phyloP scores from a whole-genome alignment of 2,888 invertebrate genomes.

The Sphaerophoria rueppellii region DNA sequence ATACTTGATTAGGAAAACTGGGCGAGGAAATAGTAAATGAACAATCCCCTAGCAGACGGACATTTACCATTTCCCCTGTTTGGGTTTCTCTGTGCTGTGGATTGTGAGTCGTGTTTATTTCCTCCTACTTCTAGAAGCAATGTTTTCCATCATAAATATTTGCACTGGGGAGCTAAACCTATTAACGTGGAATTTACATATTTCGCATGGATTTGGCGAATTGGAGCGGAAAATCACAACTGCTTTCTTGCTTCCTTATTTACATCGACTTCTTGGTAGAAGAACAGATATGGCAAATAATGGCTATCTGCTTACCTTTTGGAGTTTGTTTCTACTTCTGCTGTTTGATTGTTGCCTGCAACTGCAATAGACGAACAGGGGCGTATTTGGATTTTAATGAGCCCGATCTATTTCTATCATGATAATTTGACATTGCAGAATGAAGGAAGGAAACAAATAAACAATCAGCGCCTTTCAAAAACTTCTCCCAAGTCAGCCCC shows the following conservation, averaged over 20 bases:
- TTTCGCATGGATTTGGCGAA: conserved; percentile 65
- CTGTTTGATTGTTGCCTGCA: conserved; percentile 33
- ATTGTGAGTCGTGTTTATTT: conserved; percentile 11
- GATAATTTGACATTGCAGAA: too few relatives aligned
- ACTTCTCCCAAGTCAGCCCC: conserved; percentile 1
- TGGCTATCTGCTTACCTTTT: conserved; percentile 13
- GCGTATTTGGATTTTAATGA: neutral
- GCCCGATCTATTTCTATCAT: too few relatives aligned
- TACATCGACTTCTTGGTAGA: conserved; percentile 52
- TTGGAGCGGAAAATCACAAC: conserved; percentile 73
- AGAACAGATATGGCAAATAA: neutral
- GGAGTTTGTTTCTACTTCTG: conserved; percentile 61
- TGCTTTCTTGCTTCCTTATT: conserved; percentile 67
- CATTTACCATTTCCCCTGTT: conserved; percentile 20
- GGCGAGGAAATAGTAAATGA: conserved; percentile 8
- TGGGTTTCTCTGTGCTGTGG: neutral
- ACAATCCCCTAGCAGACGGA: neutral
- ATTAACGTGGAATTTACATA: conserved; percentile 69
- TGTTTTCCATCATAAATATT: conserved; percentile 52
- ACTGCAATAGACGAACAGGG: neutral
- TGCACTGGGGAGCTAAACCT: conserved; percentile 48
- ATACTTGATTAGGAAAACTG: conserved; percentile 48
- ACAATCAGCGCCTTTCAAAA: neutral
- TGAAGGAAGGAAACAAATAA: neutral
- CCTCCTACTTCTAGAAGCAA: neutral